A percentile compares a stretch with the other conserved stretches of the same genome.
phyloP scores from a whole-genome alignment of 2,113 vertebrate genomes.

The Gasterosteus nipponicus region DNA sequence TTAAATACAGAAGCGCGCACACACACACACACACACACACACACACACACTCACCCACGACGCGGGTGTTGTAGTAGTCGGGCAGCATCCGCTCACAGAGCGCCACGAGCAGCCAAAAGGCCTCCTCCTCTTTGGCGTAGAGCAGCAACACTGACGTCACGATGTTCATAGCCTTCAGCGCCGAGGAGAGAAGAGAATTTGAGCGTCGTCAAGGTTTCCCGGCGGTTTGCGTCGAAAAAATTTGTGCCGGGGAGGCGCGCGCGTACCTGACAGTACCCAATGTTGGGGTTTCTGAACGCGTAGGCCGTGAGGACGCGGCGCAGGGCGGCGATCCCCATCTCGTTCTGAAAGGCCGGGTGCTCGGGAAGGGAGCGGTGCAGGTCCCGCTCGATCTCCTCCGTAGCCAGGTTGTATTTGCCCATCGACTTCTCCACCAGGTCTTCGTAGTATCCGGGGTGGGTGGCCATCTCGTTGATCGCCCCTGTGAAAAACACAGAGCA shows the following conservation, averaged over 20 bases:
- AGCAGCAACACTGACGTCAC: constrained; percentile 97
- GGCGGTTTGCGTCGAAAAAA: neutral
- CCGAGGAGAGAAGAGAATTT: neutral
- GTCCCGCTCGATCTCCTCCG: constrained; percentile 97
- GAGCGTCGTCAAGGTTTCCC: neutral
- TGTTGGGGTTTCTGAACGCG: constrained; percentile 97
- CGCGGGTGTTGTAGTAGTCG: constrained; percentile 98
- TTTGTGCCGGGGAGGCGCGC: neutral
- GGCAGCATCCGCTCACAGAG: constrained; percentile 98
- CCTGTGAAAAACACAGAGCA: constrained; percentile 73
- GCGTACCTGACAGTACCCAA: constrained; percentile 96
- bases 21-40: no score
- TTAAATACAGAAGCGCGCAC: neutral
- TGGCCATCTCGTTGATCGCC: constrained; percentile 97
- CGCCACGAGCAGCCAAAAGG: constrained; percentile 97
- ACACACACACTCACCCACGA: constrained; percentile 91
- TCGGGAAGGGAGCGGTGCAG: constrained; percentile 97
- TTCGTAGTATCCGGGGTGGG: constrained; percentile 96
- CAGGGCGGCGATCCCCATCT: constrained; percentile 97
- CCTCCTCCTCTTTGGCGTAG: constrained; percentile 98
- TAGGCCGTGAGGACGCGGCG: constrained; percentile 96
- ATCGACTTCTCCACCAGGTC: constrained; percentile 97
- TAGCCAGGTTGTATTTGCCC: constrained; percentile 97
- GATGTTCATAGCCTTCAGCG: constrained; percentile 95
- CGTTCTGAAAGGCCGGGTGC: constrained; percentile 98